Evolutionary conservation across 2,797 vertebrate species (phyloP), one percentile per base, ranked within the genome.

Genomic region (Argentina silus): DNA sequence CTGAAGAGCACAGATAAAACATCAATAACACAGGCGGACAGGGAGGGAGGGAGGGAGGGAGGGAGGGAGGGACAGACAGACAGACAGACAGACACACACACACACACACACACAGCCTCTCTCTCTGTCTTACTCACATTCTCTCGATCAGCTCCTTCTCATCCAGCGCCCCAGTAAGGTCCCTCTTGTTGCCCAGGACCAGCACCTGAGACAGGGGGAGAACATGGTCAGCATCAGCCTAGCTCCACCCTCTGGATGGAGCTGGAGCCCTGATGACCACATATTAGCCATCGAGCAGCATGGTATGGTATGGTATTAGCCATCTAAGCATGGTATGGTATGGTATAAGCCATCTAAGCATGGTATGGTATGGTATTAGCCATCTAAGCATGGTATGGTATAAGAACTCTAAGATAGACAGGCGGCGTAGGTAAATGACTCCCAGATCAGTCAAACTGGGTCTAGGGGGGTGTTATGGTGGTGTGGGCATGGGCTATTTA

Each of bases 71-170:
- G n/a, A n/a, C n/a, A n/a, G 23, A 62, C 56, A 61, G 21, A 65
- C 43, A 12, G 12, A 55, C 47, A 36, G 7, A 17, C 12, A 11
- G 0, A 55, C 50, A 53, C 47, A 51, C 21, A 50, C 21, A 53
- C 56, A 36, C 57, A 27, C 19, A 27, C 21, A 14, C 8, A 60
- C 57, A 27, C 21, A 60, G 11, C 23, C 27, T 36, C 27, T 36
- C 27, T 36, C 27, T 36, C 4, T 36, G 27, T 6, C 6, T 44
- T 12, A 93, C 95, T 87, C 90, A 98, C 97, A 98, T 98, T 91
- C 95, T 96, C 89, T 98, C 97, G 85, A 98, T 98, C 81, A 98
- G 95, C 87, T 98, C 96, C 93, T 98, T 97, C 93, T 98, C 96
- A 81, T 98, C 96, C 95, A 98, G 89, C 76, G 97, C 95, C 68